phyloP scores from a whole-genome alignment of 2,888 invertebrate genomes.

The Tromatobia lineatoria region DNA sequence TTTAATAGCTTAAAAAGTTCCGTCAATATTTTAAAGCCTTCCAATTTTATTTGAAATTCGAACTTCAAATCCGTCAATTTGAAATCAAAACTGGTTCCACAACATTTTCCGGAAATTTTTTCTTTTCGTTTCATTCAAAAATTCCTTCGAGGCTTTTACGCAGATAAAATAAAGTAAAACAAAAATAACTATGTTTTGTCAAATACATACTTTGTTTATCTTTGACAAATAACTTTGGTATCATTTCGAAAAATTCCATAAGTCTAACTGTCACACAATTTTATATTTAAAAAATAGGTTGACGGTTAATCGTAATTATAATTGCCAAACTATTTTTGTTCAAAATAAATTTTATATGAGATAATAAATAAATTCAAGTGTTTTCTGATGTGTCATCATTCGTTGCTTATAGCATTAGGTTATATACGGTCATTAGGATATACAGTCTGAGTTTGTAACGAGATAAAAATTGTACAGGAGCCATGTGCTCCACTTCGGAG shows the following conservation, averaged over 20 bases:
- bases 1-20: constrained; percentile 35
- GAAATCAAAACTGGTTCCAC: neutral
- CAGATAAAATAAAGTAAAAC: no score
- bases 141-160: no score
- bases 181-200: no score
- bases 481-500: neutral
- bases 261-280: no score
- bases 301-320: neutral
- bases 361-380: neutral
- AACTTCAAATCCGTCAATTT: no score
- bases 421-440: no score
- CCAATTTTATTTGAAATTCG: neutral
- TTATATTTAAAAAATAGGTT: neutral
- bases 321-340: no score
- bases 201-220: no score
- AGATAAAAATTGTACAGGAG: constrained; percentile 10
- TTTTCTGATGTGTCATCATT: neutral
- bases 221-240: no score
- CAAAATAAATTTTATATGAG: neutral
- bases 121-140: no score
- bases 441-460: neutral
- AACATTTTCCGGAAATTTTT: neutral
- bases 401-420: neutral
- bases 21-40: neutral
- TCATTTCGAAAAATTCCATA: no score